These are phyloP conservation scores for Phoronis australis DNA, from an alignment of 2,888 invertebrate species.

Conservation along the genomic window DNA sequence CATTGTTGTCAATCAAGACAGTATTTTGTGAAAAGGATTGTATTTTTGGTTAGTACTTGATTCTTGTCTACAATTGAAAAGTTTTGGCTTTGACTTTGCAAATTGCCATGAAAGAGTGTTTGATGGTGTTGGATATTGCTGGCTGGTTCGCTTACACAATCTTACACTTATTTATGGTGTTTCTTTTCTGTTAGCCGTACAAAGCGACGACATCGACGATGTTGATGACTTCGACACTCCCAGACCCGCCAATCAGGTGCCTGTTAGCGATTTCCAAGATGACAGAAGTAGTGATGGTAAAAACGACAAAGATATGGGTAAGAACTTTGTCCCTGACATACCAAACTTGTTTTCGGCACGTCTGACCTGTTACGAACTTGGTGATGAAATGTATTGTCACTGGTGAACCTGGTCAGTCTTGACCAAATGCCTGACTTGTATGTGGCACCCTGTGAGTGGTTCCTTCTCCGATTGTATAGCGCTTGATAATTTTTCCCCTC, in stretches of 20 bases:
- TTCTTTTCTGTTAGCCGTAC: slow-evolving; percentile 22
- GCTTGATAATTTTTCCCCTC: too few relatives aligned
- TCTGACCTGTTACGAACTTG: too few relatives aligned
- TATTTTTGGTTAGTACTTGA: too few relatives aligned
- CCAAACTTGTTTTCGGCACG: too few relatives aligned
- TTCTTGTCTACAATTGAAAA: not conserved
- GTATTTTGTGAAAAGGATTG: too few relatives aligned
- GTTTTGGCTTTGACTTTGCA: not conserved
- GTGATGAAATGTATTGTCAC: too few relatives aligned
- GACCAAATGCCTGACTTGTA: too few relatives aligned
- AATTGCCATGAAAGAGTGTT: not conserved
- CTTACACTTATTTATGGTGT: too few relatives aligned
- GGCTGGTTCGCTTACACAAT: not conserved
- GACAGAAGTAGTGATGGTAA: slow-evolving; percentile 19
- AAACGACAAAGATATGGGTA: slow-evolving; percentile 40
- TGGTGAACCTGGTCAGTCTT: too few relatives aligned
- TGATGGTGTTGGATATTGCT: not conserved
- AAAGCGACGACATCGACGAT: slow-evolving; percentile 45
- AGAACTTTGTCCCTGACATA: slow-evolving; percentile 5
- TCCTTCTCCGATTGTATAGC: too few relatives aligned
- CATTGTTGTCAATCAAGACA: too few relatives aligned
- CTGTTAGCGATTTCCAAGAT: slow-evolving; percentile 18
- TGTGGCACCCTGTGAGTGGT: too few relatives aligned
- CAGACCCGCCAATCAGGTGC: slow-evolving; percentile 14
- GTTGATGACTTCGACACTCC: slow-evolving; percentile 36